phyloP scores from a whole-genome alignment of 1,140 invertebrate genomes.

The Drosophila truncata region DNA sequence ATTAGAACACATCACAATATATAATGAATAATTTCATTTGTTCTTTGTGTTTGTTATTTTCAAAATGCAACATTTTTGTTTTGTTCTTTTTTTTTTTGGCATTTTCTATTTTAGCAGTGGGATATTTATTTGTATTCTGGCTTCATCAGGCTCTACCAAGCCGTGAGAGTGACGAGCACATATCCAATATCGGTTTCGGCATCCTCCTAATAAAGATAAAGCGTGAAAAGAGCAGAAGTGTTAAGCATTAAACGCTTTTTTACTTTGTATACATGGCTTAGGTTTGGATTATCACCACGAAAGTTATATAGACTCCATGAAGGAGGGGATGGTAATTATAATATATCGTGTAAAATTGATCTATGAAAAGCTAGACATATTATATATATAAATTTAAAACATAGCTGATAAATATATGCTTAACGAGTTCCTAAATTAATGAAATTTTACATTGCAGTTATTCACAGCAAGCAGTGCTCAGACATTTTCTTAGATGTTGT shows the following conservation, averaged over 20 bases:
- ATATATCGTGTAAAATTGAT: constrained; percentile 10
- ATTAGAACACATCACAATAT: constrained; percentile 52
- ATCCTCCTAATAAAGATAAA: constrained; percentile 75
- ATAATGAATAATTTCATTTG: constrained; percentile 52
- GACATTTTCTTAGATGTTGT: too few species aligned
- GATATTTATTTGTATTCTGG: constrained; percentile 25
- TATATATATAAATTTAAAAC: not conserved
- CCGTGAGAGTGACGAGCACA: constrained; percentile 86
- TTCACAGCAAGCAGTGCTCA: constrained; percentile 8
- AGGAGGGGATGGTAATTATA: not conserved
- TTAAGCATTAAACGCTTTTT: constrained; percentile 63
- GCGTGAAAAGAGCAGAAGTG: constrained; percentile 71
- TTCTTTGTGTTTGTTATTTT: constrained; percentile 36
- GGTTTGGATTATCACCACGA: constrained; percentile 20
- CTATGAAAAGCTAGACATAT: not conserved
- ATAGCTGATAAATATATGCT: not conserved
- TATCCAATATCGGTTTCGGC: constrained; percentile 86
- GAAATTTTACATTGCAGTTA: not conserved
- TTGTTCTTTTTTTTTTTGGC: constrained; percentile 62
- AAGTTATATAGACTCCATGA: not conserved
- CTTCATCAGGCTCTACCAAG: constrained; percentile 85
- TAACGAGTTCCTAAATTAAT: not conserved
- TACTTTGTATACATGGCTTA: constrained; percentile 76
- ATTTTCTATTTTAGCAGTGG: constrained; percentile 59
- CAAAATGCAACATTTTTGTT: constrained; percentile 44